These are phyloP conservation scores for Burhinus bistriatus DNA, from an alignment of 2,113 vertebrate genomes.

Conservation along the genomic window DNA sequence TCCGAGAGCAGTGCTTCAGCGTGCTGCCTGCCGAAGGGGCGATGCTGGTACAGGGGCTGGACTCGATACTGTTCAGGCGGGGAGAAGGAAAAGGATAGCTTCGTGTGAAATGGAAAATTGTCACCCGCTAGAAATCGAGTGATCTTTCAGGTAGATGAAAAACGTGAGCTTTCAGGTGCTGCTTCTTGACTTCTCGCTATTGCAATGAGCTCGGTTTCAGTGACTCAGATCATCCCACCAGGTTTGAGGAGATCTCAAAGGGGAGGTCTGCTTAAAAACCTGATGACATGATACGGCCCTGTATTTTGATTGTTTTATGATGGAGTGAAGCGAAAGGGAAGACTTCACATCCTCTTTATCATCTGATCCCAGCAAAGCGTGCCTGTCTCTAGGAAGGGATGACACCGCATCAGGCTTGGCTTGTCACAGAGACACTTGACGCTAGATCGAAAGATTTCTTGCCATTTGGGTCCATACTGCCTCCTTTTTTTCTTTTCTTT, in stretches of 20 bases:
- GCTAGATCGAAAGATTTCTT: slow-evolving; percentile 21
- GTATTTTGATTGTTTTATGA: slow-evolving; percentile 43
- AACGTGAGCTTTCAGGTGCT: slow-evolving; percentile 26
- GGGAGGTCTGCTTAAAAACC: not conserved
- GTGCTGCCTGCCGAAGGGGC: not conserved
- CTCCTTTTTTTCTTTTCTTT: not conserved
- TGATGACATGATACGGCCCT: not conserved
- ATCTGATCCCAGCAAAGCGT: not conserved
- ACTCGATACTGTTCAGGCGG: not conserved
- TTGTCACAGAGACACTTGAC: not conserved
- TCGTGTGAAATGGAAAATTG: not conserved
- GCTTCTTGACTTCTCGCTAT: slow-evolving; percentile 22
- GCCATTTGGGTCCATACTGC: slow-evolving; percentile 20
- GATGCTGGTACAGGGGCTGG: not conserved
- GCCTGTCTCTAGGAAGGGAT: not conserved
- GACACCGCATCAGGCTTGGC: not conserved
- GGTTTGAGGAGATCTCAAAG: slow-evolving; percentile 6
- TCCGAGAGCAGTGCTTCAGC: not conserved
- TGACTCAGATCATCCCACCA: slow-evolving; percentile 16
- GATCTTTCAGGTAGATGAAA: slow-evolving; percentile 38
- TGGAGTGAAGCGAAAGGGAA: slow-evolving; percentile 39
- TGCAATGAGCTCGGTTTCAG: not conserved
- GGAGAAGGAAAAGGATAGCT: not conserved
- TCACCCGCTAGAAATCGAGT: not conserved
- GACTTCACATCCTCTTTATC: not conserved